Conservation (phyloP, 37 sponge, comb jelly and placozoan genomes). For the Beroe forskalii region DNA sequence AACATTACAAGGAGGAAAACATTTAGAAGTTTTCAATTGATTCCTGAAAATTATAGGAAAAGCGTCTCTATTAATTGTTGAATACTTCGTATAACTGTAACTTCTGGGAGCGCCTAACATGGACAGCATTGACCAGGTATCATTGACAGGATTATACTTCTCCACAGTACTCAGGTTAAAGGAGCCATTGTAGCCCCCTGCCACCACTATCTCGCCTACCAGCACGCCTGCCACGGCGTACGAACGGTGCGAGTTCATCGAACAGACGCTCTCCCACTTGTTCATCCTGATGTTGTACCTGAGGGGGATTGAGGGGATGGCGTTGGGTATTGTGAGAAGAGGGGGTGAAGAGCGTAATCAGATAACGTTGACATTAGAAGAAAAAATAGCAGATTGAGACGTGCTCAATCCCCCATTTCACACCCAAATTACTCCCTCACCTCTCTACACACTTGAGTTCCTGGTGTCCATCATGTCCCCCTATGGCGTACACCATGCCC, state of each 20-base stretch:
- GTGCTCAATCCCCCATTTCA: no score
- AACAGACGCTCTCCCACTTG: constrained; percentile 61
- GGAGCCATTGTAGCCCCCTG: constrained; percentile 58
- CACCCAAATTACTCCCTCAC: no score
- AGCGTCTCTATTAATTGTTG: no score
- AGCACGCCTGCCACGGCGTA: constrained; percentile 41
- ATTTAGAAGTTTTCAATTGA: neutral
- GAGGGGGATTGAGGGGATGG: no score
- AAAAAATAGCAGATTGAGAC: no score
- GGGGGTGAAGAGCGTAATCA: no score
- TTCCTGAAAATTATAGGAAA: neutral
- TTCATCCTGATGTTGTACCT: constrained; percentile 65
- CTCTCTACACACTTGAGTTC: constrained; percentile 63
- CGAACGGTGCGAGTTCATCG: constrained; percentile 50
- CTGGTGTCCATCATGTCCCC: constrained; percentile 57
- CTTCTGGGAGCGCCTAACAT: constrained; percentile 27
- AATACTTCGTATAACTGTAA: no score
- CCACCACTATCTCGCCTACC: constrained; percentile 51
- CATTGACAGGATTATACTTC: constrained; percentile 41
- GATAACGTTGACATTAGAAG: no score
- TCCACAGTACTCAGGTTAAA: constrained; percentile 40
- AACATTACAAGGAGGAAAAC: no score
- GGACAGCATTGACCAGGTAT: constrained; percentile 19
- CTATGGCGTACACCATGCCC: constrained; percentile 50
- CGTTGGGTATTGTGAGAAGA: no score